Percentiles rank a stretch among this genome's conserved stretches.
phyloP scores from a whole-genome alignment of 2,888 invertebrate genomes.

The Octonoba sinensis region DNA sequence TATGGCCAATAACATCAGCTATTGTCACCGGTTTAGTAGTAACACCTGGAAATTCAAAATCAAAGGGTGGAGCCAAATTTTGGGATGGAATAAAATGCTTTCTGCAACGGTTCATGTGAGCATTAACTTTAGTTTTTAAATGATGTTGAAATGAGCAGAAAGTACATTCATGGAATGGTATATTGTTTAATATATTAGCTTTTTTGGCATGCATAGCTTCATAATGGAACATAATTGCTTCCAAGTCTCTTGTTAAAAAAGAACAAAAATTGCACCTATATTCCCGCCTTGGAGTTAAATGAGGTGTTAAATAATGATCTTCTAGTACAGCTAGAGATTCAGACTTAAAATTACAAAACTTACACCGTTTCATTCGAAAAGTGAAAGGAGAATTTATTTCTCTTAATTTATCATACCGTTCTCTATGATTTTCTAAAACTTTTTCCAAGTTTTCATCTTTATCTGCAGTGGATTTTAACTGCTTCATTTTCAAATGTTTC shows the following conservation, averaged over 20 bases:
- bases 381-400: slow-evolving; percentile 85
- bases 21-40: slow-evolving; percentile 79
- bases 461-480: slow-evolving; percentile 78
- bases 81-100: slow-evolving; percentile 90
- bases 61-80: slow-evolving; percentile 82
- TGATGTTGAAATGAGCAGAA: slow-evolving; percentile 95
- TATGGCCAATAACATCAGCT: slow-evolving; percentile 65
- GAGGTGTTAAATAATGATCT: slow-evolving; percentile 90
- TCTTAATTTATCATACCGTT: slow-evolving; percentile 78
- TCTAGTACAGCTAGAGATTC: slow-evolving; percentile 87
- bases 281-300: slow-evolving; percentile 77
- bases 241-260: slow-evolving; percentile 85
- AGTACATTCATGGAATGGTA: slow-evolving; percentile 90
- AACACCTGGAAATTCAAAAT: slow-evolving; percentile 95
- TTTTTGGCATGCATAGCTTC: slow-evolving; percentile 88
- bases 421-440: slow-evolving; percentile 86
- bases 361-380: slow-evolving; percentile 83
- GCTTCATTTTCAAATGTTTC: slow-evolving; percentile 86
- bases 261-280: slow-evolving; percentile 84
- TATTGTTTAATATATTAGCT: slow-evolving; percentile 86
- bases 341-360: slow-evolving; percentile 89
- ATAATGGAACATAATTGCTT: slow-evolving; percentile 88
- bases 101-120: slow-evolving; percentile 88
- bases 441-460: slow-evolving; percentile 77
- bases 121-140: slow-evolving; percentile 88